Base-by-base conservation (phyloP, 2,113 vertebrate genomes). In the Rostratula benghalensis region DNA sequence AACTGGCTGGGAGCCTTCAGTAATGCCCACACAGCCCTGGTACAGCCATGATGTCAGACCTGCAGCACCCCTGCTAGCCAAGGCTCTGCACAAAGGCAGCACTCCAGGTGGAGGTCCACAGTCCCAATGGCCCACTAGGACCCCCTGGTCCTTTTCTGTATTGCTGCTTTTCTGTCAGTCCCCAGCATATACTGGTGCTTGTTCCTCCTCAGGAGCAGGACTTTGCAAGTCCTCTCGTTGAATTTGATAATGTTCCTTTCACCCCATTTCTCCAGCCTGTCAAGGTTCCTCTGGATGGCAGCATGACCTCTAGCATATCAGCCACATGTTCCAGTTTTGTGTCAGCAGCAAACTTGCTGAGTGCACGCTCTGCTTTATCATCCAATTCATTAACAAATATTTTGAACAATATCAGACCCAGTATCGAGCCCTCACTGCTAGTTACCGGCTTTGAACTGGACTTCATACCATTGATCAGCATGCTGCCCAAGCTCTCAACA, bases 41-140 rank as follows among this genome's bases (percentile, higher is more conserved):
- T 33, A 10, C 4, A 59, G 60, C 19, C 8, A 6, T 17, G 2
- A 1, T 1, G 3, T 1, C 3, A 46, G 31, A 59, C 24, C 7
- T 8, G 3, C 39, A 41, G 28, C 14, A 19, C 6, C 20, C 21
- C 31, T 0, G 0, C 12, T 24, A 80, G 39, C 5, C 19, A 53
- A 60, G 33, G n/a, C 15, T 76, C 28, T 28, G 48, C 22, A 17
- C 35, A 39, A 57, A 27, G 19, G 5, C 7, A 27, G 13, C 14
- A 17, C 3, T 43, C 6, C 68, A 13, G 7, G 24, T 10, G 22
- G 43, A 59, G 27, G 3, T 4, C 11, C 11, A 15, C 33, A 45
- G 53, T 18, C 12, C n/a, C 59, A 16, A 23, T 0, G 27, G 37
- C n/a, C 16, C 15, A 15, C 6, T 21, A 33, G 21, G n/a, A 41